phyloP scores from a whole-genome alignment of 2,113 vertebrate species.

The Sylvilagus bachmani region DNA sequence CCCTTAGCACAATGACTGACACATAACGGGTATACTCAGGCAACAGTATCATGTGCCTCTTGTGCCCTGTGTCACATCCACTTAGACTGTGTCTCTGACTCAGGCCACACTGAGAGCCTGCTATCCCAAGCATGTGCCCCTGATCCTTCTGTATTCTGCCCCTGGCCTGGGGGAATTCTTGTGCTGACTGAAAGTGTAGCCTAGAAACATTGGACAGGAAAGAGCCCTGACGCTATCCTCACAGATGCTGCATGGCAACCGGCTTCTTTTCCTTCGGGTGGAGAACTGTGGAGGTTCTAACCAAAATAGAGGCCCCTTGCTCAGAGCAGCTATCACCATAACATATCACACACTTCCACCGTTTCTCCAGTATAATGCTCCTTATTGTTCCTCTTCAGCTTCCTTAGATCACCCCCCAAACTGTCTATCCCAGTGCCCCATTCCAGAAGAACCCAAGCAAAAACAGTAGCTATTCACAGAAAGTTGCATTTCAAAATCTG shows the following conservation, averaged over 20 bases:
- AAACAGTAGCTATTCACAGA: not conserved
- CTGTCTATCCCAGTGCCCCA: not conserved
- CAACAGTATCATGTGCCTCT: not conserved
- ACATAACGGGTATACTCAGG: not conserved
- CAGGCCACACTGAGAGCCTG: not conserved
- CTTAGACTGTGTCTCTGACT: not conserved
- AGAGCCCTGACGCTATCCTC: not conserved
- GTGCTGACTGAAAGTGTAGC: not conserved
- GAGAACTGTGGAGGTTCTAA: not conserved
- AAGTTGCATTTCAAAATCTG: not conserved
- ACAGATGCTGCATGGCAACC: not conserved
- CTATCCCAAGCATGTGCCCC: not conserved
- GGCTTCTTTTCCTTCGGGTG: not conserved
- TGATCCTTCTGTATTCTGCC: not conserved
- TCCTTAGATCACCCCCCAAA: not conserved
- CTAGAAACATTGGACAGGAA: not conserved
- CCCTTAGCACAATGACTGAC: not conserved
- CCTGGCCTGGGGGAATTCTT: not conserved
- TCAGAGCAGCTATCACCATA: not conserved
- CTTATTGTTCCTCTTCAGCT: not conserved
- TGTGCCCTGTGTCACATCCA: not conserved
- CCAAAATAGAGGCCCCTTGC: not conserved
- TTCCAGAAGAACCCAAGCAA: not conserved
- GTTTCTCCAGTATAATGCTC: not conserved
- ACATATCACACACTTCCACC: not conserved